Evolutionary conservation across 2,888 invertebrate species (phyloP).

Genomic region (Pyrocoelia pectoralis): DNA sequence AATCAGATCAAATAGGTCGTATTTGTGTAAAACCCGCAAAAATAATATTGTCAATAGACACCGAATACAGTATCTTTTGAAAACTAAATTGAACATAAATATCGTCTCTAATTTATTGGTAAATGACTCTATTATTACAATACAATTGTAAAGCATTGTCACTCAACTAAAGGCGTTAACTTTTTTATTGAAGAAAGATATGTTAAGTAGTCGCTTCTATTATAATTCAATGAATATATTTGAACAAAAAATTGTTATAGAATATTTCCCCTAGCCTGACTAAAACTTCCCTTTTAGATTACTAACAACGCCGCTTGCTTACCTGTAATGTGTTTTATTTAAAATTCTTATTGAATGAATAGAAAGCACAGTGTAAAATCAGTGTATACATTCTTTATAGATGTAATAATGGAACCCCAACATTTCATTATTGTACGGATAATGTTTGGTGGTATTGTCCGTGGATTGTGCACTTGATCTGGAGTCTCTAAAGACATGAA

Average conservation of each 20-base stretch:
- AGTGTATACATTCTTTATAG: slow-evolving; percentile 56
- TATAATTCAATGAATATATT: slow-evolving; percentile 29
- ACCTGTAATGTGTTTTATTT: slow-evolving; percentile 40
- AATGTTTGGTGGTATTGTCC: slow-evolving; percentile 57
- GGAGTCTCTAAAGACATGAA: slow-evolving; percentile 55
- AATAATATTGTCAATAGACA: not conserved
- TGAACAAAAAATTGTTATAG: slow-evolving; percentile 25
- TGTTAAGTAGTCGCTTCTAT: slow-evolving; percentile 16
- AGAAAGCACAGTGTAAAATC: slow-evolving; percentile 52
- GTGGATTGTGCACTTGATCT: slow-evolving; percentile 59
- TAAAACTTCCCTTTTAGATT: slow-evolving; percentile 27
- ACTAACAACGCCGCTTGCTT: slow-evolving; percentile 15
- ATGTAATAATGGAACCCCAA: slow-evolving; percentile 56
- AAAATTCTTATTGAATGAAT: slow-evolving; percentile 43
- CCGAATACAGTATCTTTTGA: too few relatives aligned
- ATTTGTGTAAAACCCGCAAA: not conserved
- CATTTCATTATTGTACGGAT: slow-evolving; percentile 59
- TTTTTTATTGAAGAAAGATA: slow-evolving; percentile 12
- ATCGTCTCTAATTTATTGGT: slow-evolving; percentile 2
- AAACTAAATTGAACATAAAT: slow-evolving; percentile 10
- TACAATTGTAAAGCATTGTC: not conserved
- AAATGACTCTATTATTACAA: slow-evolving; percentile 9
- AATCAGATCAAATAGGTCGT: too few relatives aligned
- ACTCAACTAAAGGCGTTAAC: slow-evolving; percentile 9
- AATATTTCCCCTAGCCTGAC: slow-evolving; percentile 29